phyloP scores from a whole-genome alignment of 2,113 vertebrate species.

The Chloebia gouldiae region DNA sequence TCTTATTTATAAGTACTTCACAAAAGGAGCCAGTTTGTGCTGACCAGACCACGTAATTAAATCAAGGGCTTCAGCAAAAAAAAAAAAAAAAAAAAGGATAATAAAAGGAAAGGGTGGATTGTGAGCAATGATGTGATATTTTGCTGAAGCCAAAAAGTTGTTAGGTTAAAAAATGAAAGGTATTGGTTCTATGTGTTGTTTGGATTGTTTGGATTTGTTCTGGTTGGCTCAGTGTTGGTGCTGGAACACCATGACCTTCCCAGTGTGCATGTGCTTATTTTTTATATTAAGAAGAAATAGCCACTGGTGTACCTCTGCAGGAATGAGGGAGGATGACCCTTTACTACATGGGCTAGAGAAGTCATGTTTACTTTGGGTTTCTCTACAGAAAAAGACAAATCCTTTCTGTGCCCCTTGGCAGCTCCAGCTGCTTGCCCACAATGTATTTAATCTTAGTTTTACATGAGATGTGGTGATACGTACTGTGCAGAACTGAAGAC shows the following conservation, averaged over 20 bases:
- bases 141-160: background rate
- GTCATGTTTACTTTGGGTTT: background rate
- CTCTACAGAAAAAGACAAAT: background rate
- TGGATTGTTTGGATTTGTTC: background rate
- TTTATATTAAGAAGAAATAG: background rate
- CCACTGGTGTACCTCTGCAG: background rate
- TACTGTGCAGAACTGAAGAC: background rate
- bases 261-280: no score
- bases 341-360: fast-evolving
- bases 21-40: background rate
- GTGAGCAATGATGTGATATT: background rate
- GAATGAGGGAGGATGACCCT: fast-evolving
- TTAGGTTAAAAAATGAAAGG: background rate
- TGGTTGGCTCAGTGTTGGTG: background rate
- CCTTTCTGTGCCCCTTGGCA: background rate
- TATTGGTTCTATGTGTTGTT: background rate
- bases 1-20: background rate
- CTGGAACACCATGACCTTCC: background rate
- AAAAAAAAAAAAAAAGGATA: background rate
- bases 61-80: background rate
- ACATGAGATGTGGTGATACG: fast-evolving
- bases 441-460: background rate
- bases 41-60: background rate
- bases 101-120: background rate
- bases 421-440: background rate